A percentile compares a stretch with the other conserved stretches of the same genome.
Conservation (phyloP, 2,797 vertebrate species). For the Eurystomus glaucurus region DNA sequence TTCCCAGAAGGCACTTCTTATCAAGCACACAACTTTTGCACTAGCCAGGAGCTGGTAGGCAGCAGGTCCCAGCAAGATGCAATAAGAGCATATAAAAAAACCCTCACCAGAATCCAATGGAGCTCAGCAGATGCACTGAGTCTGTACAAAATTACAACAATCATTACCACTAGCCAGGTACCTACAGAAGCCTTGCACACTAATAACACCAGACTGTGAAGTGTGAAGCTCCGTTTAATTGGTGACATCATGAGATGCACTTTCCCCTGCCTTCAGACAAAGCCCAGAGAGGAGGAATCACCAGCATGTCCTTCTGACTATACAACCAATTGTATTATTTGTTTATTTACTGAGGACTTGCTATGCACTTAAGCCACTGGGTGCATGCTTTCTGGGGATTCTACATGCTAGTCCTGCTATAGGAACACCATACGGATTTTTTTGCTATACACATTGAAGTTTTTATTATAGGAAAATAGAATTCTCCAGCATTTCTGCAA, state of each 20-base stretch:
- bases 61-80: not conserved
- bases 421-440: not conserved
- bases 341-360: not conserved
- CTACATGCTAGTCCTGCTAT: not conserved
- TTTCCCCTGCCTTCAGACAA: not conserved
- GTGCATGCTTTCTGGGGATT: not conserved
- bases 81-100: not conserved
- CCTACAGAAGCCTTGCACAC: not conserved
- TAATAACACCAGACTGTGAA: fast-evolving
- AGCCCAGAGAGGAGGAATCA: not conserved
- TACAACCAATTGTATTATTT: not conserved
- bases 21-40: not conserved
- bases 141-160: not conserved
- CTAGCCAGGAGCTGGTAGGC: not conserved
- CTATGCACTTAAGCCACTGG: not conserved
- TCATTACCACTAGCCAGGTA: not conserved
- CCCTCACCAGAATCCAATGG: not conserved
- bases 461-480: not conserved
- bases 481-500: not conserved
- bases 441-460: not conserved
- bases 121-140: not conserved
- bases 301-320: not conserved
- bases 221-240: not conserved
- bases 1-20: constrained; percentile 50
- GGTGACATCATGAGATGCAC: not conserved